A percentile compares a stretch with the other conserved stretches of the same genome.
Conservation (phyloP, 2,113 vertebrate genomes). For the Ornithorhynchus anatinus region DNA sequence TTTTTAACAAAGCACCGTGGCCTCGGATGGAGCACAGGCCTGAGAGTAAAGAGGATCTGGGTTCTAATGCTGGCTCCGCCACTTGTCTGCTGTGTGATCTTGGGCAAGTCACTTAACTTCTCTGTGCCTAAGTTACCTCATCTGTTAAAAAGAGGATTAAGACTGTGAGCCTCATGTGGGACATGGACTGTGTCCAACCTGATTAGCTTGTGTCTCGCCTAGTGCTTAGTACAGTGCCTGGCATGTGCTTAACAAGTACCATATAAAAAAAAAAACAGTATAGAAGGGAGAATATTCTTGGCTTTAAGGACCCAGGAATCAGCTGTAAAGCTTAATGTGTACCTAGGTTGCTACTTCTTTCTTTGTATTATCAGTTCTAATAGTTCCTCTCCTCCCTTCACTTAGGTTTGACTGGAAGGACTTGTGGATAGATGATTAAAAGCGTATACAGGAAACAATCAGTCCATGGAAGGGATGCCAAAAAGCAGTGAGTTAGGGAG, state of each 20-base stretch:
- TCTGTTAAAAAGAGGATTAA: too few species aligned
- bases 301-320: background rate
- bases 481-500: constrained; percentile 40
- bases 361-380: constrained; percentile 27
- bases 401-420: constrained; percentile 27
- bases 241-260: too few species aligned
- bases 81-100: background rate
- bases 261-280: too few species aligned
- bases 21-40: too few species aligned
- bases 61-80: too few species aligned
- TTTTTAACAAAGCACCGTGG: constrained; percentile 13
- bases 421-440: constrained; percentile 45
- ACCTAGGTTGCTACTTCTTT: constrained; percentile 19
- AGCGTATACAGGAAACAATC: constrained; percentile 4
- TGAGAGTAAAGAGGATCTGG: too few species aligned
- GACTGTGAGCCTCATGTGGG: too few species aligned
- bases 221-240: too few species aligned
- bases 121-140: too few species aligned
- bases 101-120: too few species aligned
- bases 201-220: too few species aligned
- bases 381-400: background rate
- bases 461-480: constrained; percentile 39
- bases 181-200: too few species aligned
- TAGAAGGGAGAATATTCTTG: background rate
- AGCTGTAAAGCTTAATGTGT: constrained; percentile 7